phyloP scores from a whole-genome alignment of 2,113 vertebrate genomes.

The Pachycephala philippinensis region DNA sequence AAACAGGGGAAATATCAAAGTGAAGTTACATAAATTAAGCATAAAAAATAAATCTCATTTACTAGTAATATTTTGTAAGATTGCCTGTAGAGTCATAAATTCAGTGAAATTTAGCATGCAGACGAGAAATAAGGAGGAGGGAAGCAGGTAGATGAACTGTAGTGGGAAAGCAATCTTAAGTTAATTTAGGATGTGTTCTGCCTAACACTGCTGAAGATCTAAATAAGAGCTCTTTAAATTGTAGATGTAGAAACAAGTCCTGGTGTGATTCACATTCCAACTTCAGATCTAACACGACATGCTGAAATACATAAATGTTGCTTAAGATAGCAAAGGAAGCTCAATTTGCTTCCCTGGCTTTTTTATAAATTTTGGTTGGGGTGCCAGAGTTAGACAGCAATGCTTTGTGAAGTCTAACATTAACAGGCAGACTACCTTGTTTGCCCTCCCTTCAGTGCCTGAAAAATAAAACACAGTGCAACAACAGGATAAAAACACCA shows the following conservation, averaged over 20 bases:
- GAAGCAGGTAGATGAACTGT: not conserved
- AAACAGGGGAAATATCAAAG: not conserved
- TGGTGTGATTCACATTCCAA: not conserved
- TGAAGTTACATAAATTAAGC: not conserved
- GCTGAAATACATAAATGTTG: not conserved
- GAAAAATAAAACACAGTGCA: not conserved
- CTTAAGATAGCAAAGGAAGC: not conserved
- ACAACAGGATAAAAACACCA: not conserved
- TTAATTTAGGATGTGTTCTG: slow-evolving; percentile 1
- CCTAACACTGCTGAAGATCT: not conserved
- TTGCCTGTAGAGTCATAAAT: not conserved
- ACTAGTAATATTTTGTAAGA: not conserved
- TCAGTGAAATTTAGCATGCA: not conserved
- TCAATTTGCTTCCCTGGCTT: not conserved
- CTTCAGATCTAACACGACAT: not conserved
- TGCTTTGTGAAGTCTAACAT: not conserved
- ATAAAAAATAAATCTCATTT: not conserved
- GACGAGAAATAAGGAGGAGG: not conserved
- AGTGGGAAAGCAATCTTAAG: not conserved
- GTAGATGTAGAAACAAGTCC: not conserved
- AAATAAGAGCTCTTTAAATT: not conserved
- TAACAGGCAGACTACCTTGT: not conserved
- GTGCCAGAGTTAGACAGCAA: not conserved
- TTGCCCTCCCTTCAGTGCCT: not conserved
- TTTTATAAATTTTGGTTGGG: not conserved